A percentile compares a stretch with the other conserved stretches of the same genome.
These are phyloP conservation scores for Globodera ellingtonae DNA, from an alignment of 1,140 invertebrate genomes.

Conservation along the genomic window DNA sequence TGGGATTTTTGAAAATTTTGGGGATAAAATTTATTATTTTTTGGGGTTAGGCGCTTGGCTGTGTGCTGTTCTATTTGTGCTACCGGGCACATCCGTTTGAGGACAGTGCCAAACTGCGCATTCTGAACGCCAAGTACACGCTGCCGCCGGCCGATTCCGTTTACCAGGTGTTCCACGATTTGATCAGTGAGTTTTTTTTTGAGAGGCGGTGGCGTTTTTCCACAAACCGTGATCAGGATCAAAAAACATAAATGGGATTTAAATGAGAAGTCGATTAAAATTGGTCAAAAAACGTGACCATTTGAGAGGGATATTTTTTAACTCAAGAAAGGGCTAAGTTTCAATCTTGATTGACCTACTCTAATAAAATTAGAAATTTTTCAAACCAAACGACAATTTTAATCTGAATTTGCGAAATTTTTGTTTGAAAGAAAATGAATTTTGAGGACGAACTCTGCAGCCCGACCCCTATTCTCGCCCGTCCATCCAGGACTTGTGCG, in stretches of 20 bases:
- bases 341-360: too few relatives aligned
- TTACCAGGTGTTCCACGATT: conserved; percentile 82
- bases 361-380: too few relatives aligned
- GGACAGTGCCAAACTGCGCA: conserved; percentile 88
- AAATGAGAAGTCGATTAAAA: too few relatives aligned
- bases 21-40: neutral
- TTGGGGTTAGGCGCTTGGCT: conserved; percentile 78
- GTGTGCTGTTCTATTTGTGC: conserved; percentile 87
- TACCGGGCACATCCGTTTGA: conserved; percentile 95
- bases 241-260: too few relatives aligned
- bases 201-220: too few relatives aligned
- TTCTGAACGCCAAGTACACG: conserved; percentile 91
- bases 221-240: too few relatives aligned
- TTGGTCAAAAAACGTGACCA: too few relatives aligned
- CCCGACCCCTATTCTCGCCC: conserved; percentile 79
- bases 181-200: conserved; percentile 74
- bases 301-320: too few relatives aligned
- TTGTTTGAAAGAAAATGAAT: neutral
- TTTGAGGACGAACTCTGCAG: conserved; percentile 68
- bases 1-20: too few relatives aligned
- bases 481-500: conserved; percentile 77
- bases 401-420: too few relatives aligned
- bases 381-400: too few relatives aligned
- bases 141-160: conserved; percentile 81
- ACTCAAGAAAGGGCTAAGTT: too few relatives aligned